phyloP scores from a whole-genome alignment of 2,888 invertebrate genomes.

The Pemphredon lugubris region DNA sequence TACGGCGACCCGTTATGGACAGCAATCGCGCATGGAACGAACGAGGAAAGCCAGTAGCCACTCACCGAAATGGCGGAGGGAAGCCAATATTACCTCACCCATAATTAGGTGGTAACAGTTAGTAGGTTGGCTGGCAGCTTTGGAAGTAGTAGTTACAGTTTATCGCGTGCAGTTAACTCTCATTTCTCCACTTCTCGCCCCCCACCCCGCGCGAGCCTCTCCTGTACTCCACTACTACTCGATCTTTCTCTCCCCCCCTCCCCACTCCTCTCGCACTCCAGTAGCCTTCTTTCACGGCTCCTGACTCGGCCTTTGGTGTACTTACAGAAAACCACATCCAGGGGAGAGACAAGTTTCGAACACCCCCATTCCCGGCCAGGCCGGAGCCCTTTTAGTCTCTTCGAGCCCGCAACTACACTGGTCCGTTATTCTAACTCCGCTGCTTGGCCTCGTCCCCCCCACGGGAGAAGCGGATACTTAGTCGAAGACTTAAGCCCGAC shows the following conservation, averaged over 20 bases:
- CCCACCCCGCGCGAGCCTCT: background rate
- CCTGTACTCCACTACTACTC: conserved; percentile 14
- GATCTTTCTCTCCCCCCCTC: conserved; percentile 5
- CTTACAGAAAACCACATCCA: conserved; percentile 67
- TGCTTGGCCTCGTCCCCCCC: conserved; percentile 59
- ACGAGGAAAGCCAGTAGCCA: conserved; percentile 34
- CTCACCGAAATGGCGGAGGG: conserved; percentile 41
- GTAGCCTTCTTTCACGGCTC: conserved; percentile 41
- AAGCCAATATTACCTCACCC: conserved; percentile 54
- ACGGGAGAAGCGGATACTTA: conserved; percentile 60
- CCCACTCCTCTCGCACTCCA: conserved; percentile 9
- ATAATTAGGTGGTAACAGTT: conserved; percentile 71
- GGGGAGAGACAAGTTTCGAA: conserved; percentile 68
- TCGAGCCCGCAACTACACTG: conserved; percentile 40
- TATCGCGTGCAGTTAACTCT: conserved; percentile 66
- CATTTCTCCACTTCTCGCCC: conserved; percentile 27
- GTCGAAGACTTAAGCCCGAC: conserved; percentile 61
- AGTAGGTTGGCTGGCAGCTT: conserved; percentile 60
- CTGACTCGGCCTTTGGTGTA: conserved; percentile 50
- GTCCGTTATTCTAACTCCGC: conserved; percentile 68
- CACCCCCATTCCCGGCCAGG: conserved; percentile 47
- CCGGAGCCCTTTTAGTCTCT: conserved; percentile 54
- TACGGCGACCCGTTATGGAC: background rate
- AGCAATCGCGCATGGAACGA: background rate
- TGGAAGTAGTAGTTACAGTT: conserved; percentile 63